Conservation (phyloP, 2,888 invertebrate species). For the Amiota mariae region DNA sequence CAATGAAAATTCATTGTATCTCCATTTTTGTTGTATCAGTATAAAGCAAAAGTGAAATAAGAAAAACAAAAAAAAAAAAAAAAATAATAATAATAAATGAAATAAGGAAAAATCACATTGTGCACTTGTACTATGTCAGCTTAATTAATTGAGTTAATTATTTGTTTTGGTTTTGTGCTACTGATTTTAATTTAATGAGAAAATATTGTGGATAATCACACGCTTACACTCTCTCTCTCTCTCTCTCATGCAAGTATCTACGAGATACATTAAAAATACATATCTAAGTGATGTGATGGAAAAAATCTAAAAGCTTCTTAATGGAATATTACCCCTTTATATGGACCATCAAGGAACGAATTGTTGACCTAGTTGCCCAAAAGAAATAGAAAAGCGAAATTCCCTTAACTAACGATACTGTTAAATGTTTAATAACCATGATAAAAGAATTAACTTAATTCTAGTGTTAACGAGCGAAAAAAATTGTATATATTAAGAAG, state of each 20-base stretch:
- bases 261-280: no score
- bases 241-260: no score
- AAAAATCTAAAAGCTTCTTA: no score
- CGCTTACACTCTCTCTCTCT: no score
- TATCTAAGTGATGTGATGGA: no score
- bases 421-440: conserved; percentile 24
- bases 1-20: not conserved
- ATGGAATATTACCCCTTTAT: not conserved
- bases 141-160: conserved; percentile 32
- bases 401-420: conserved; percentile 28
- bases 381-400: conserved; percentile 41
- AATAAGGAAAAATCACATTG: not conserved
- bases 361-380: conserved; percentile 23
- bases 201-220: no score
- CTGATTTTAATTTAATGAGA: conserved; percentile 21
- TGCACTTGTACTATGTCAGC: conserved; percentile 16
- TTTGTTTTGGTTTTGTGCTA: conserved; percentile 1
- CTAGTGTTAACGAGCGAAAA: conserved; percentile 42
- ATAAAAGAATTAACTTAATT: conserved; percentile 46
- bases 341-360: not conserved
- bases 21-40: not conserved
- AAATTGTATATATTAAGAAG: conserved; percentile 25
- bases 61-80: conserved; percentile 10
- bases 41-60: not conserved
- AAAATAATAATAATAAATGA: no score